Conservation (phyloP, 2,888 invertebrate species). For the Agapostemon virescens region DNA sequence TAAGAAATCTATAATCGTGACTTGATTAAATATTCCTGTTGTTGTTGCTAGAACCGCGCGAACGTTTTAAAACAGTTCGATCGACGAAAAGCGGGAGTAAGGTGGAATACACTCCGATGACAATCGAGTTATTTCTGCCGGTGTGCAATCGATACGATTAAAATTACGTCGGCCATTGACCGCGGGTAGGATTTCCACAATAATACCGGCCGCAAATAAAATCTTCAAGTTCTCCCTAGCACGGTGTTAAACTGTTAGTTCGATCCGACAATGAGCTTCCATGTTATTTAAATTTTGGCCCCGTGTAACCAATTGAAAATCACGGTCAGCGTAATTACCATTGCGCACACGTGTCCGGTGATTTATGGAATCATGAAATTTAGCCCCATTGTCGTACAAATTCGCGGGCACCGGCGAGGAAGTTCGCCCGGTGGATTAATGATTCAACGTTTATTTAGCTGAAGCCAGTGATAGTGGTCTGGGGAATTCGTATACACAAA, state of each 20-base stretch:
- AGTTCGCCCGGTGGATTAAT: conserved; percentile 57
- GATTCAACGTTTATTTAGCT: conserved; percentile 60
- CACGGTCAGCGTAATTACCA: conserved; percentile 59
- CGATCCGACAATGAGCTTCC: conserved; percentile 49
- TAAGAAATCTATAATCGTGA: not conserved
- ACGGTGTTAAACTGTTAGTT: conserved; percentile 38
- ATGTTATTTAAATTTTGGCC: conserved; percentile 55
- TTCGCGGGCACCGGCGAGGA: conserved; percentile 47
- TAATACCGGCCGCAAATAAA: conserved; percentile 25
- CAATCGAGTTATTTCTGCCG: conserved; percentile 3
- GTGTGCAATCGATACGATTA: conserved; percentile 28
- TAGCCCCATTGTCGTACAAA: conserved; percentile 57
- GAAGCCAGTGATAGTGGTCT: conserved; percentile 41
- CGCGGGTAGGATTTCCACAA: conserved; percentile 24
- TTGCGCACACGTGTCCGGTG: conserved; percentile 35
- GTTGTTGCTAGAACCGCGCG: not conserved
- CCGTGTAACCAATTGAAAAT: conserved; percentile 54
- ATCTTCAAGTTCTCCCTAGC: conserved; percentile 11
- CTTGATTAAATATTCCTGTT: not conserved
- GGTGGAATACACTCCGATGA: not conserved
- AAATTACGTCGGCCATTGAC: conserved; percentile 34
- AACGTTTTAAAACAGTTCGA: not conserved
- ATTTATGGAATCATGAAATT: conserved; percentile 63
- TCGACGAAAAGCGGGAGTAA: not conserved
- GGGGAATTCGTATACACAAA: conserved; percentile 52